A percentile compares a stretch with the other conserved stretches of the same genome.
Conservation (phyloP, 2,888 invertebrate species). For the Cheiracanthium punctorium region DNA sequence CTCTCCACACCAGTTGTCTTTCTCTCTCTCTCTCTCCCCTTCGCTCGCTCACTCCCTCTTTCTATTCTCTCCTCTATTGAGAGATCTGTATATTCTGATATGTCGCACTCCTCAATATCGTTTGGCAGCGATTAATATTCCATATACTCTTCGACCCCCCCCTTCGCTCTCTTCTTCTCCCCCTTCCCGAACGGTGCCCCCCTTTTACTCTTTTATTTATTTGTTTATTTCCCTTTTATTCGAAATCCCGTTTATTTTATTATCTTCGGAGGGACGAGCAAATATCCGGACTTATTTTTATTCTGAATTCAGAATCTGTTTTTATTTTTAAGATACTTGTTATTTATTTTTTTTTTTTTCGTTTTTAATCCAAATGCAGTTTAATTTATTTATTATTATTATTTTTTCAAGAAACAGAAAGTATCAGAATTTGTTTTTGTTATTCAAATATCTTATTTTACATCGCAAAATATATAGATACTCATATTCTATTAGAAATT, state of each 20-base stretch:
- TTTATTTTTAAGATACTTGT: no score
- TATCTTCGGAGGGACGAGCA: neutral
- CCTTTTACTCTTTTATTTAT: neutral
- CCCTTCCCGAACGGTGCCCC: no score
- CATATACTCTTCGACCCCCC: neutral
- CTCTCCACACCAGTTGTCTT: slow-evolving; percentile 32
- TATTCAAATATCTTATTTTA: no score
- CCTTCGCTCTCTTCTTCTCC: neutral
- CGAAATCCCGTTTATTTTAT: slow-evolving; percentile 4
- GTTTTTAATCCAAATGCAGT: no score
- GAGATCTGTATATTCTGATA: slow-evolving; percentile 34
- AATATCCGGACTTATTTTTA: neutral
- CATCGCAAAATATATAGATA: no score
- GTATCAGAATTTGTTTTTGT: no score
- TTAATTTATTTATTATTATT: no score
- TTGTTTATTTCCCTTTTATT: neutral
- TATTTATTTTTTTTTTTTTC: no score
- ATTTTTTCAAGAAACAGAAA: no score
- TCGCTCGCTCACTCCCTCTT: slow-evolving; percentile 4
- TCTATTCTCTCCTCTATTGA: slow-evolving; percentile 22
- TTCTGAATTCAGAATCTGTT: no score
- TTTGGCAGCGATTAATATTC: slow-evolving; percentile 13
- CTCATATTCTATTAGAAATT: no score
- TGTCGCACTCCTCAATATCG: slow-evolving; percentile 24
- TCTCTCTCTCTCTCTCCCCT: slow-evolving; percentile 18